These are phyloP conservation scores for Pterocles gutturalis DNA, from an alignment of 2,113 vertebrate species.

Conservation along the genomic window DNA sequence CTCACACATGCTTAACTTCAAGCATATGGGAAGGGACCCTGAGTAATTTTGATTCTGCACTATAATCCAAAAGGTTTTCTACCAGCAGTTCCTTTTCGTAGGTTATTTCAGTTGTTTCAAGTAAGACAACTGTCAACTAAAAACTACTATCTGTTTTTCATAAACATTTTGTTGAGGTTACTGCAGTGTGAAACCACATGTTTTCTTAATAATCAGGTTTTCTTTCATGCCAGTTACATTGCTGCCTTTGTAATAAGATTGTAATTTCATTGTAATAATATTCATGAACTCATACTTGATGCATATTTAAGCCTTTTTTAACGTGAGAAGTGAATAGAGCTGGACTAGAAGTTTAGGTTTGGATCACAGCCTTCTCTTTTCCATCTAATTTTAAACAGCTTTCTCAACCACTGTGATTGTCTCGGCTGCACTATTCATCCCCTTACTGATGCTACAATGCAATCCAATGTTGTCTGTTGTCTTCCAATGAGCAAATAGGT, in stretches of 20 bases:
- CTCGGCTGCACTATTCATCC: fast-evolving
- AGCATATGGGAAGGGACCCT: not conserved
- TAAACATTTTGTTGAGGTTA: not conserved
- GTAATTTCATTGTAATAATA: not conserved
- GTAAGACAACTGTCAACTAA: not conserved
- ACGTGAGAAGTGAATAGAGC: not conserved
- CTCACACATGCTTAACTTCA: not conserved
- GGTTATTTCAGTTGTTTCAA: not conserved
- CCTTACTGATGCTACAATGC: not conserved
- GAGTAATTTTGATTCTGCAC: not conserved
- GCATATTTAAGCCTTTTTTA: not conserved
- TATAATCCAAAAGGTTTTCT: not conserved
- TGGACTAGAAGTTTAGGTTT: not conserved
- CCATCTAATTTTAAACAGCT: not conserved
- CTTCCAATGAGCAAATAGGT: not conserved
- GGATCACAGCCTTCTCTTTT: not conserved
- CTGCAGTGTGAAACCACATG: not conserved
- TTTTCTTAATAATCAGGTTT: conserved; percentile 13
- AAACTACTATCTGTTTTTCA: not conserved
- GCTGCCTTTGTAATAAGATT: not conserved
- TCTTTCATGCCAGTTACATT: not conserved
- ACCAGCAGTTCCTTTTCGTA: not conserved
- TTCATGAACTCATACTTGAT: not conserved
- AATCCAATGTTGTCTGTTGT: not conserved
- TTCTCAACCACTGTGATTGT: not conserved